These are phyloP conservation scores for Scomber japonicus DNA, from an alignment of 2,113 vertebrate species.

Conservation along the genomic window DNA sequence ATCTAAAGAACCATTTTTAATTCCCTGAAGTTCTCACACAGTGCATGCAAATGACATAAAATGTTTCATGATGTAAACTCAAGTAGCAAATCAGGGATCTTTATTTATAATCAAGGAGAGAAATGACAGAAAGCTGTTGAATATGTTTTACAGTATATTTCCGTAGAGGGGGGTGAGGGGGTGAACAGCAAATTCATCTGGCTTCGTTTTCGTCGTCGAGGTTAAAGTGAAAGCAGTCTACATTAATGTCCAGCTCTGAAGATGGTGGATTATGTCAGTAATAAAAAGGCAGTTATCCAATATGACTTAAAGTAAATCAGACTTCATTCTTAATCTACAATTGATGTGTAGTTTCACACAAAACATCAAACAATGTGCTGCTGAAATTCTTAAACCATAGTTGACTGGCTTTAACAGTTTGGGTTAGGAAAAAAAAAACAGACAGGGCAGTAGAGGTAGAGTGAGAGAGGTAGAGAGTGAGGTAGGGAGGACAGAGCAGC, in stretches of 20 bases:
- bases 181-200: not conserved
- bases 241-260: not conserved
- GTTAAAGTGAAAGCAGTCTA: not conserved
- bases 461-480: constrained; percentile 63
- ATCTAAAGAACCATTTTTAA: constrained; percentile 11
- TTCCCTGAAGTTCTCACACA: constrained; percentile 62
- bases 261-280: not conserved
- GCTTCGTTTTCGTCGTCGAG: not conserved
- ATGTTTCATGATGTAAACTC: constrained; percentile 22
- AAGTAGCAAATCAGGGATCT: not conserved
- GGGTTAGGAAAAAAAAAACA: not conserved
- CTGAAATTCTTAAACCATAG: not conserved
- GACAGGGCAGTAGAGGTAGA: constrained; percentile 57
- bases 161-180: not conserved
- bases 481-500: constrained; percentile 72
- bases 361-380: not conserved
- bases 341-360: not conserved
- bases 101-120: not conserved
- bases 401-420: constrained; percentile 4
- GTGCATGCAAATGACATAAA: constrained; percentile 61
- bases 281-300: not conserved
- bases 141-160: constrained; percentile 13
- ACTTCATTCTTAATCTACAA: not conserved
- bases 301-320: not conserved
- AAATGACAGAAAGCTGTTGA: not conserved